Evolutionary conservation across 2,888 invertebrate genomes (phyloP), one percentile per base, ranked within the genome.

Genomic region (Monochamus alternatus): DNA sequence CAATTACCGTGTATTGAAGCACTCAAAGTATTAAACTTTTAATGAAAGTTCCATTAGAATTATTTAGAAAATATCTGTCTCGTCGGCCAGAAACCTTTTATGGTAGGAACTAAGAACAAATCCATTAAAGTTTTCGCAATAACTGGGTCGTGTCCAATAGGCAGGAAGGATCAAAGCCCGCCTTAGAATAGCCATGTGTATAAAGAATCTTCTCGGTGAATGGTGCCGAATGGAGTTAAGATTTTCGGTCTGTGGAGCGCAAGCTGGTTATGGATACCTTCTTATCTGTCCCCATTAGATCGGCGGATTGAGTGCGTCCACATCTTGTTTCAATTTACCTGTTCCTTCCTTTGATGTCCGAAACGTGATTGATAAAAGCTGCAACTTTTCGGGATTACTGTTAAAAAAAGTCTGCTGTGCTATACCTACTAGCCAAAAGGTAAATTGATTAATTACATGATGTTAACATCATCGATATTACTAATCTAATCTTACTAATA

Each of bases 21-120:
- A 69, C 69, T 69, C 51, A 69, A 69, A 69, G 69, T 69, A 69
- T 69, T 69, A 69, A 69, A 69, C 60, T 69, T 69, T 69, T 59
- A 69, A 47, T 69, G 47, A 47, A 69, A 60, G 69, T 69, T 69
- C 55, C 69, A 60, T 69, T 69, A 38, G 69, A 69, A 69, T 69
- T 69, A 68, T 69, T 60, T 69, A 44, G 47, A 51, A 60, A 69
- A 69, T 69, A 60, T 55, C 60, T 22, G 22, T 43, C 31, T 9
- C 60, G 38, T 38, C 38, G 38, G 38, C 52, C n/a, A 14, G 47
- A 60, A 60, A 60, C 69, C 60, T 14, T 72, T 44, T 32, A 58
- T 64, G 72, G 64, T 72, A 65, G 52, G 55, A 55, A 58, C 55
- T 65, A 64, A 43, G 64, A 65, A 72, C 64, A 72, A 72, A 64